Conservation (phyloP, 2,113 vertebrate species). For the Dascyllus trimaculatus region DNA sequence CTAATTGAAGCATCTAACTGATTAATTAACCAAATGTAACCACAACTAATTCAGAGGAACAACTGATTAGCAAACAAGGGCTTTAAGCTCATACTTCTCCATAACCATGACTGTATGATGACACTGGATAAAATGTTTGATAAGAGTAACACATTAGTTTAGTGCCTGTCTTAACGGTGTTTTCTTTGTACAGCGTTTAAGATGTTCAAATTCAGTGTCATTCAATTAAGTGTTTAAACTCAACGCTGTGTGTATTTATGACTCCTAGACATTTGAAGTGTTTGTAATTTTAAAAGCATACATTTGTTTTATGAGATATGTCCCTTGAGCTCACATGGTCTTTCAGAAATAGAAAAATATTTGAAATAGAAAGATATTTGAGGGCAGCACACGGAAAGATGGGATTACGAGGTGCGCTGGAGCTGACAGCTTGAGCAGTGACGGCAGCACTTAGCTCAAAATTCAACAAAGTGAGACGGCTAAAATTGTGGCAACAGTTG, state of each 20-base stretch:
- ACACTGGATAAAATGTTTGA: neutral
- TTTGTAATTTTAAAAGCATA: neutral
- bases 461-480: neutral
- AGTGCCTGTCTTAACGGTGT: neutral
- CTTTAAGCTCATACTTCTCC: neutral
- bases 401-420: neutral
- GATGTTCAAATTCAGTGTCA: neutral
- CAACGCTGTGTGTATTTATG: neutral
- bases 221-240: neutral
- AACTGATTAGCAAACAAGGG: neutral
- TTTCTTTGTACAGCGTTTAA: neutral
- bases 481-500: constrained; percentile 31
- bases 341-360: neutral
- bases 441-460: neutral
- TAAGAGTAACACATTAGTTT: neutral
- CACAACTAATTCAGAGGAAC: neutral
- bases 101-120: neutral
- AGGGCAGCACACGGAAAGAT: neutral
- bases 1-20: too few relatives aligned
- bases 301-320: neutral
- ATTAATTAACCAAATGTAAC: neutral
- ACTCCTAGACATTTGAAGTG: too few relatives aligned
- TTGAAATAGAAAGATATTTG: too few relatives aligned
- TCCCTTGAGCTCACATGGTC: neutral
- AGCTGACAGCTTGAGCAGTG: constrained; percentile 4